Base-by-base conservation (phyloP, 2,113 vertebrate genomes). In the Elanus axillaris region DNA sequence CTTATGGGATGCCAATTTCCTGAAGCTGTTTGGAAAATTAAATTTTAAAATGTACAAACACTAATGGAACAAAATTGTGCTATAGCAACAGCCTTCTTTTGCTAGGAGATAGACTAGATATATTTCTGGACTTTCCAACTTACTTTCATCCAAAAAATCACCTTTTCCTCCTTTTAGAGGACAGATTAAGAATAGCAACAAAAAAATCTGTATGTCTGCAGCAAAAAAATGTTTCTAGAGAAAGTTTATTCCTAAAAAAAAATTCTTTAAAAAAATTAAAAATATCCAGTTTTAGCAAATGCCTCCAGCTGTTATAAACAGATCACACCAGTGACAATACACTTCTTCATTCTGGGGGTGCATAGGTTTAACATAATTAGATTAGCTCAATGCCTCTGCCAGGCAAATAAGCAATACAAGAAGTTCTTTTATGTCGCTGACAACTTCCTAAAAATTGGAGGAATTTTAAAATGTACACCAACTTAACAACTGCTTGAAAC, bases 1-100 rank as follows among this genome's bases (percentile, higher is more conserved):
- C 73, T 84, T 64, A 13, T 6, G 77, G 86, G 86, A 68, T 83
- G 90, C 90, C 92, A 69, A 5, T 68, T 95, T 94, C 92, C 92
- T 69, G 63, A 40, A 94, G 84, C n/a, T 52, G 63, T 79, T 83
- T 73, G 93, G 96, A 97, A 97, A 95, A 89, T 38, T 3, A 22
- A 34, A 32, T 81, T 72, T 47, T 8, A 9, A 36, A 82, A 32
- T 3, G 66, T 3, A 34, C 86, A 52, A 43, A 27, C 4, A 40
- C n/a, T 20, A 21, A 76, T 0, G 68, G 95, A 86, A 91, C 42
- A 83, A 72, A 56, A 76, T 20, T 2, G 83, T 10, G 47, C 86
- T 42, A 10, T 31, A 85, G 93, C 81, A 87, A 86, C 85, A 40
- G 68, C 31, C 38, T 6, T 4, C 77, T 38, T 31, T 16, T n/a